Evolutionary conservation across 2,888 invertebrate genomes (phyloP).

Genomic region (Agrotis ipsilon): DNA sequence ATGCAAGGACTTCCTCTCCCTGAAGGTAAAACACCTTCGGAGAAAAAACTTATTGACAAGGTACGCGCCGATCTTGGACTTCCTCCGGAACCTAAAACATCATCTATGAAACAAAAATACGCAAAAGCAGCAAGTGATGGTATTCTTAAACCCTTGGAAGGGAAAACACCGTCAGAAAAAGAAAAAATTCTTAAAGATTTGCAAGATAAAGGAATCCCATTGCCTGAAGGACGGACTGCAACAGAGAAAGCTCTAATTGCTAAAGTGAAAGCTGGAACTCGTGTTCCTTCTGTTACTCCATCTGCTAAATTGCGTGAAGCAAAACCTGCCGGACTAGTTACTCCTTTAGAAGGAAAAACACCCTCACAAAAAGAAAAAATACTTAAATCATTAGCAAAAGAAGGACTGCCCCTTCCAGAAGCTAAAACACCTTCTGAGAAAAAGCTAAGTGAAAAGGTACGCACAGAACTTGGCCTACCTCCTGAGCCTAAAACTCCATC

Average conservation of each 20-base stretch:
- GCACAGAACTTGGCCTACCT: not conserved
- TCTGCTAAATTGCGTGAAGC: slow-evolving; percentile 1
- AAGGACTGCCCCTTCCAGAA: not conserved
- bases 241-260: slow-evolving; percentile 1
- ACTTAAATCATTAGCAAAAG: not conserved
- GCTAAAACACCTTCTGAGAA: slow-evolving; percentile 1
- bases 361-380: slow-evolving; percentile 1
- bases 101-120: slow-evolving; percentile 1
- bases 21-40: not conserved
- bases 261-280: not conserved
- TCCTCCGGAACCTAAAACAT: slow-evolving; percentile 2
- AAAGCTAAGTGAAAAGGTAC: not conserved
- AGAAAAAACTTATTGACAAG: not conserved
- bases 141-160: not conserved
- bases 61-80: not conserved
- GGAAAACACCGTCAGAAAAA: not conserved
- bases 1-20: not conserved
- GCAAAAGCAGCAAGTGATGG: not conserved
- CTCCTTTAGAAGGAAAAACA: slow-evolving; percentile 11
- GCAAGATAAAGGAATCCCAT: not conserved
- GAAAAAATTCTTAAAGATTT: slow-evolving; percentile 1
- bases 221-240: not conserved
- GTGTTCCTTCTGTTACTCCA: rapidly evolving
- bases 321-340: not conserved
- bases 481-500: slow-evolving; percentile 7